Evolutionary conservation across 2,797 vertebrate genomes (phyloP).

Genomic region (Sternotherus odoratus): DNA sequence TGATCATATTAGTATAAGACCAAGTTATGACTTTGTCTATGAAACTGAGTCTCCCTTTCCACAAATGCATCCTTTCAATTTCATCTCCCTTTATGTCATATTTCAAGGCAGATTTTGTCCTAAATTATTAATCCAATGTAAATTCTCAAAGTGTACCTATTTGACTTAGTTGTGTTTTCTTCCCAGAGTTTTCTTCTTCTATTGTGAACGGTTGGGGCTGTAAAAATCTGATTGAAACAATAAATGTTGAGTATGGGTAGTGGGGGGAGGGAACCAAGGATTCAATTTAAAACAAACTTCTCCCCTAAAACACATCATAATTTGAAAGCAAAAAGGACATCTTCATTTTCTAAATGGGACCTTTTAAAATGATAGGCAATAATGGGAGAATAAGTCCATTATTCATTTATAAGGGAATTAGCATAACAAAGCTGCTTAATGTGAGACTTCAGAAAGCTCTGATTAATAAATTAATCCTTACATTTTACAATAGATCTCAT

Average conservation of each 20-base stretch:
- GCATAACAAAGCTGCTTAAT: conserved; percentile 82
- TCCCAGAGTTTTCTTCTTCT: conserved; percentile 31
- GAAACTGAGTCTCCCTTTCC: background rate
- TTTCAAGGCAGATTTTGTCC: conserved; percentile 3
- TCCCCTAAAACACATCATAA: conserved; percentile 62
- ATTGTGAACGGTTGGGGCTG: conserved; percentile 34
- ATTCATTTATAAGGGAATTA: conserved; percentile 83
- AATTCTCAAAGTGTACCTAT: background rate
- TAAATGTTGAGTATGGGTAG: conserved; percentile 31
- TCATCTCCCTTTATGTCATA: background rate
- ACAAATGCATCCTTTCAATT: background rate
- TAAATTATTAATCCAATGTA: background rate
- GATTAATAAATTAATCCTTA: conserved; percentile 83
- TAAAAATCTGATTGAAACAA: conserved; percentile 51
- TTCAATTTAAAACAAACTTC: conserved; percentile 62
- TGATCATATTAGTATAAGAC: background rate
- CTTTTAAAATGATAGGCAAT: conserved; percentile 81
- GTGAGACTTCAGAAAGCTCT: conserved; percentile 80
- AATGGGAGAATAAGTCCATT: conserved; percentile 79
- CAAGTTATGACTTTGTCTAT: background rate
- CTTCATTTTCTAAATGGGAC: conserved; percentile 79
- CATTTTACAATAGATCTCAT: conserved; percentile 76
- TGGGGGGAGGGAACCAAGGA: conserved; percentile 38
- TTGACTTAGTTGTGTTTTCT: conserved; percentile 39
- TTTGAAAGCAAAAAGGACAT: conserved; percentile 76